phyloP scores from a whole-genome alignment of 2,113 vertebrate species.

The Pterocles orientalis region DNA sequence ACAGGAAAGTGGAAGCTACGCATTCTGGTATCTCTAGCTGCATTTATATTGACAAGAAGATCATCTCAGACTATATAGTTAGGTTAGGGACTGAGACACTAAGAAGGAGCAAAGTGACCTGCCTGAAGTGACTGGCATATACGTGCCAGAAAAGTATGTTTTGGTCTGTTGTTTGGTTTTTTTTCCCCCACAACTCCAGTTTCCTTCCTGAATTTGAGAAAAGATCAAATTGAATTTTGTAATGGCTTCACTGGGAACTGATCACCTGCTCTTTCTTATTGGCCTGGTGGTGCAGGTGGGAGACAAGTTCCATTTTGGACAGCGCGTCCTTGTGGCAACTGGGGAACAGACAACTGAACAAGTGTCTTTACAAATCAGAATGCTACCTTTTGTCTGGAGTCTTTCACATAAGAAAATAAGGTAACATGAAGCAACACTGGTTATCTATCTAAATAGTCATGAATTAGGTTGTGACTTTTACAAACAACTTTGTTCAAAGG shows the following conservation, averaged over 20 bases:
- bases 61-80: background rate
- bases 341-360: background rate
- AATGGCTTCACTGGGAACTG: background rate
- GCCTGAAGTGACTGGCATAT: background rate
- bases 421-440: background rate
- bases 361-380: background rate
- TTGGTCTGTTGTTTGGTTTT: background rate
- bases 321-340: background rate
- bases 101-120: background rate
- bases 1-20: accelerated
- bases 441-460: background rate
- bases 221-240: background rate
- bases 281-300: background rate
- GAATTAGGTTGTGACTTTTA: background rate
- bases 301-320: background rate
- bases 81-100: background rate
- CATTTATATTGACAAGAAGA: background rate
- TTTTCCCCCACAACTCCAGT: background rate
- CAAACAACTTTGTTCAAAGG: background rate
- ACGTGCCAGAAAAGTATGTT: accelerated
- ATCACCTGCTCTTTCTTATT: background rate
- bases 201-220: background rate
- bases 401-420: background rate
- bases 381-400: background rate
- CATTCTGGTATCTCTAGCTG: background rate